These are phyloP conservation scores for Notiomystis cincta DNA, from an alignment of 2,113 vertebrate species.

Conservation along the genomic window DNA sequence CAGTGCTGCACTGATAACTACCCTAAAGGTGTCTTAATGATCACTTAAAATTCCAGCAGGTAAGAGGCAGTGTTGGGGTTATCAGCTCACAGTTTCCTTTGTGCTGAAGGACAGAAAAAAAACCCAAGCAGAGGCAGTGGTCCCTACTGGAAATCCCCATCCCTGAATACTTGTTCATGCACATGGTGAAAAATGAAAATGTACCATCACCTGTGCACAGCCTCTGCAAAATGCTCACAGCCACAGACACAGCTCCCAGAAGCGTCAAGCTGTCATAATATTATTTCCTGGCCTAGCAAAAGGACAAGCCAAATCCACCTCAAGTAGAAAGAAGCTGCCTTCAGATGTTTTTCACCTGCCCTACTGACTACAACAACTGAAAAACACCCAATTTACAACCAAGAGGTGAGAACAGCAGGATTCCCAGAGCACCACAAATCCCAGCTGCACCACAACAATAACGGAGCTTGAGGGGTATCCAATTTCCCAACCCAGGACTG, in stretches of 20 bases:
- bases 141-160: not conserved
- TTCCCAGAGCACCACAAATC: not conserved
- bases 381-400: not conserved
- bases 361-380: not conserved
- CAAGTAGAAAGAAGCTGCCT: not conserved
- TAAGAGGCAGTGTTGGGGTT: not conserved
- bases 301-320: not conserved
- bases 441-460: not conserved
- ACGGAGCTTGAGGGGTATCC: not conserved
- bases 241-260: not conserved
- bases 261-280: not conserved
- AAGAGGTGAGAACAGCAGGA: not conserved
- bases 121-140: not conserved
- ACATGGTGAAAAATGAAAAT: not conserved
- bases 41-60: slow-evolving; percentile 32
- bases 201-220: not conserved
- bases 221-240: not conserved
- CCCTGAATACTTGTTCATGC: not conserved
- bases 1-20: not conserved
- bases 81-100: not conserved
- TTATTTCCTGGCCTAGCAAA: not conserved
- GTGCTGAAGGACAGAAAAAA: not conserved
- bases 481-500: accelerated
- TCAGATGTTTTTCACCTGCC: not conserved
- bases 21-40: not conserved